Evolutionary conservation across 2,797 vertebrate species (phyloP).

Genomic region (Molossus molossus): DNA sequence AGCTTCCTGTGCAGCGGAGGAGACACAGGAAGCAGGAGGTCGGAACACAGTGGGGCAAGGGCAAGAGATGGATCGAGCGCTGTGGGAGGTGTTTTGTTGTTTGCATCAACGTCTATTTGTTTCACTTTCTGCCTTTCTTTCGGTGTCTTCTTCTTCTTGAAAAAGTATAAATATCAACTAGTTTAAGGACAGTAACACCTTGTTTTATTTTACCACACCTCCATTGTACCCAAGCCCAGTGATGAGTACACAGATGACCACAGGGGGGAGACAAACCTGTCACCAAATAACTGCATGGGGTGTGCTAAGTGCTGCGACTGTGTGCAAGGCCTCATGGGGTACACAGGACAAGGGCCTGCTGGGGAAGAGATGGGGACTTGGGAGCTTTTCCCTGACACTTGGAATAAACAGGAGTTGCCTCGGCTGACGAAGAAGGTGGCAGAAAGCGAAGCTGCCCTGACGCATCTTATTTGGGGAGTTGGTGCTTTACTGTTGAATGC

Average conservation of each 20-base stretch:
- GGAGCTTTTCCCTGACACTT: background rate
- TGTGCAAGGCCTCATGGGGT: background rate
- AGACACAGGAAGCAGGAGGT: background rate
- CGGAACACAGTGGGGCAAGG: rapidly evolving
- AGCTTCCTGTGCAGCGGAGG: rapidly evolving
- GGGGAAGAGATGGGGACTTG: background rate
- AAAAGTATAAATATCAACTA: constrained; percentile 43
- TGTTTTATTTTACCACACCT: background rate
- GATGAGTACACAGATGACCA: background rate
- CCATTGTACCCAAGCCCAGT: too few relatives aligned
- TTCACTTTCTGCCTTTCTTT: background rate
- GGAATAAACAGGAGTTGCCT: too few relatives aligned
- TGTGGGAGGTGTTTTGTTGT: background rate
- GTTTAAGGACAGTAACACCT: background rate
- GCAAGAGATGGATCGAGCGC: background rate
- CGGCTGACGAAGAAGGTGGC: background rate
- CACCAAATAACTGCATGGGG: background rate
- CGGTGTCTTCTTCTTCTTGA: constrained; percentile 39
- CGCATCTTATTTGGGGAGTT: background rate
- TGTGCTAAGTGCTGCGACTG: too few relatives aligned
- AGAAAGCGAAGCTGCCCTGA: background rate
- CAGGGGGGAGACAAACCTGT: background rate
- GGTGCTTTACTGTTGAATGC: background rate
- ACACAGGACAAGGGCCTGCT: background rate
- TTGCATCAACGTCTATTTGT: background rate